A percentile compares a stretch with the other conserved stretches of the same genome.
These are phyloP conservation scores for Falcaria lacertinaria DNA, from an alignment of 2,888 invertebrate species.

Conservation along the genomic window DNA sequence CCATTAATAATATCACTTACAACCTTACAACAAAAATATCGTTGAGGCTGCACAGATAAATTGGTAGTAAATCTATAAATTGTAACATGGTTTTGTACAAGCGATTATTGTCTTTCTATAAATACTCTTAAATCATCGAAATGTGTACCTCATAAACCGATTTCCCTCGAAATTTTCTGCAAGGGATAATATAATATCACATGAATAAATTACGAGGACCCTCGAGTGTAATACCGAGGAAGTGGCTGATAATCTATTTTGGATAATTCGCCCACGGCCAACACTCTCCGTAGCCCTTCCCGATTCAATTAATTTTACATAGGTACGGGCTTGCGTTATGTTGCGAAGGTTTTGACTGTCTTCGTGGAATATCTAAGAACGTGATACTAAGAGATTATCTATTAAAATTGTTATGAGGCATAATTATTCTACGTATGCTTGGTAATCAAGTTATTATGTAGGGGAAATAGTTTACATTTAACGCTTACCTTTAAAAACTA, in stretches of 20 bases:
- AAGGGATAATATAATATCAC: slow-evolving; percentile 5
- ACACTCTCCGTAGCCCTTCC: slow-evolving; percentile 4
- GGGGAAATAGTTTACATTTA: too few species aligned
- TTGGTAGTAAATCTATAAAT: too few species aligned
- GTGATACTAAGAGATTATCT: too few species aligned
- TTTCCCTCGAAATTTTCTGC: slow-evolving; percentile 6
- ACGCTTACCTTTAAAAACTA: too few species aligned
- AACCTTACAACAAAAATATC: too few species aligned
- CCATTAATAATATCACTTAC: too few species aligned
- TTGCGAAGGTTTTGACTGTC: not conserved
- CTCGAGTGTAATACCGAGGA: slow-evolving; percentile 3
- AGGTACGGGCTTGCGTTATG: not conserved
- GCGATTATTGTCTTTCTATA: not conserved
- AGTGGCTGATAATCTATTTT: slow-evolving; percentile 18
- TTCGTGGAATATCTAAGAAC: not conserved
- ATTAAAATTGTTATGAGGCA: too few species aligned
- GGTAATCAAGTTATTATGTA: too few species aligned
- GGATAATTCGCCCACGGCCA: slow-evolving; percentile 14
- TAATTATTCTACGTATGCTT: too few species aligned
- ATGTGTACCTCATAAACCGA: not conserved
- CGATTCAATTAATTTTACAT: slow-evolving; percentile 9
- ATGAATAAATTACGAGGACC: slow-evolving; percentile 6
- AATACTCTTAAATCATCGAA: not conserved
- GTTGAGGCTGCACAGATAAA: too few species aligned
- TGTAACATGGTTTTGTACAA: too few species aligned